Base-by-base conservation (phyloP, 2,113 vertebrate species). In the Motacilla tschutschensis region DNA sequence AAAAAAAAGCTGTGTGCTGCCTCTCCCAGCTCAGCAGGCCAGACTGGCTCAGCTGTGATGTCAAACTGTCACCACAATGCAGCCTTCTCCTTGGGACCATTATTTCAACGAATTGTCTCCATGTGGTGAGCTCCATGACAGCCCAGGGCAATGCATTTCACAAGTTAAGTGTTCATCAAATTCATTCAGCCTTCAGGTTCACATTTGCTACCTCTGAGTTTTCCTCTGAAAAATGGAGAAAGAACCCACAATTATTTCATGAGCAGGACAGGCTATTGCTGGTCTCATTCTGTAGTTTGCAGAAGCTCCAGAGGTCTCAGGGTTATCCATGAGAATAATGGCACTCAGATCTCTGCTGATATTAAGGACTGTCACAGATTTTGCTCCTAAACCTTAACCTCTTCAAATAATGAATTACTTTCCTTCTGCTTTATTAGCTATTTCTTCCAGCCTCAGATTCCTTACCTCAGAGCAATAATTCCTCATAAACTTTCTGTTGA, bases 351-450 rank as follows among this genome's bases (percentile, higher is more conserved):
- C 60, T 83, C 73, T 57, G 26, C 73, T 59, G 38, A 50, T 74
- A 85, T 46, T 89, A 88, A 85, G n/a, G 38, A 62, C 53, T 20
- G 8, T 64, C 71, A 80, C 25, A 81, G 67, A 88, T 55, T 26
- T 72, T 70, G 33, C 73, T 93, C 64, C 44, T 89, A 91, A 79
- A 87, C 53, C 67, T 87, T 75, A 82, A 83, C 48, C 66, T 93
- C 79, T 91, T 91, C 78, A 87, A 81, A 92, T 87, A 94, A 94
- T 85, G 93, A 93, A 83, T 69, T 85, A 55, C 72, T 85, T 89
- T 28, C 67, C 83, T 83, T 53, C 50, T 58, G 54, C 55, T 77
- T 88, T 92, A 78, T 85, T 78, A 79, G 66, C 33, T 76, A 40
- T 71, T 87, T 87, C 87, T 86, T 85, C 43, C 59, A 88, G 41